phyloP scores from a whole-genome alignment of 2,113 vertebrate species.

The Rissa tridactyla region DNA sequence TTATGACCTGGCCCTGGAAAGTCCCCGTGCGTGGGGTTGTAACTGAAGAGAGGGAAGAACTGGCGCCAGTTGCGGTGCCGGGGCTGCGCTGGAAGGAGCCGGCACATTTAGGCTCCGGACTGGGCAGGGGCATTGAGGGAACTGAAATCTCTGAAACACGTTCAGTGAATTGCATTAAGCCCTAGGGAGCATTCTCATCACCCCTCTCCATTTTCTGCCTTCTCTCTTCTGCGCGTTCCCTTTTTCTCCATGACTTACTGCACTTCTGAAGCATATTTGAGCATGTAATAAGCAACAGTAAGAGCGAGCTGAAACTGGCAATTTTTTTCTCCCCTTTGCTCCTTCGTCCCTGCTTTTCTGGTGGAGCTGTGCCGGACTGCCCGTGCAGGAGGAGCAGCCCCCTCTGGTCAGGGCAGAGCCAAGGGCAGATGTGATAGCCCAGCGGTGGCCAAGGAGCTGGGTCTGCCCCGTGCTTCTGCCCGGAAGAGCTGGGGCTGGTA shows the following conservation, averaged over 20 bases:
- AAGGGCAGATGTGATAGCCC: not conserved
- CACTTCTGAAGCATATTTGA: not conserved
- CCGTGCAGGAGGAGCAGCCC: rapidly evolving
- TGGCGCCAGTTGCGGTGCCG: rapidly evolving
- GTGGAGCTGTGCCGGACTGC: not conserved
- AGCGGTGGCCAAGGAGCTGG: not conserved
- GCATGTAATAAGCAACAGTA: too few species aligned
- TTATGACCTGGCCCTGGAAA: not conserved
- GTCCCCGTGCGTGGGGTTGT: not conserved
- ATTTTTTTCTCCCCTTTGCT: not conserved
- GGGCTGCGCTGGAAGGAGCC: not conserved
- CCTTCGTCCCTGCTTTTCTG: not conserved
- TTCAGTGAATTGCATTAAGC: not conserved
- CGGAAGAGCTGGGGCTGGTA: rapidly evolving
- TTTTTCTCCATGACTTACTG: not conserved
- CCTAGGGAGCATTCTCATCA: not conserved
- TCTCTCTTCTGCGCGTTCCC: rapidly evolving
- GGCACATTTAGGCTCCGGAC: rapidly evolving
- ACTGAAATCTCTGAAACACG: not conserved
- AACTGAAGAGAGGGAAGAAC: not conserved
- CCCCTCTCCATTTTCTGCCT: not conserved
- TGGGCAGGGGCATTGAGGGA: not conserved
- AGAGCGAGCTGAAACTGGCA: not conserved
- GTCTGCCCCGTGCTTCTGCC: not conserved
- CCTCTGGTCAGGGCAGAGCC: not conserved